Conservation (phyloP, 2,797 vertebrate species). For the Choloepus didactylus region DNA sequence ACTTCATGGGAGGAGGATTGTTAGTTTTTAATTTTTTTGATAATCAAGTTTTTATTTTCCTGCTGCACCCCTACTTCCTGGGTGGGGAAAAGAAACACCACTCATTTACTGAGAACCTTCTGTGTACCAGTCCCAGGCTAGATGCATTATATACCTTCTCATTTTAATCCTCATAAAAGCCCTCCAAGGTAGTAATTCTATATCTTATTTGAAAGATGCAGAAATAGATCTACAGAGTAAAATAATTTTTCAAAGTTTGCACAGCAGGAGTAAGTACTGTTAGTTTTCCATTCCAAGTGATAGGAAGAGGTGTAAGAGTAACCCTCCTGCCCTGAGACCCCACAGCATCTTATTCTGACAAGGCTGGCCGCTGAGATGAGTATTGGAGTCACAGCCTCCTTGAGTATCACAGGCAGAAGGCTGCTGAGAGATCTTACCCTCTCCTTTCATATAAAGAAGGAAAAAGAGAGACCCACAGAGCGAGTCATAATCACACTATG, state of each 20-base stretch:
- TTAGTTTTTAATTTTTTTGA: background rate
- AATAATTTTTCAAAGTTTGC: background rate
- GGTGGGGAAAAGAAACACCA: background rate
- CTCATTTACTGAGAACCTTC: background rate
- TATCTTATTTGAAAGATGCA: background rate
- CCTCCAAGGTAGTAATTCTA: background rate
- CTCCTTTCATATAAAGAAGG: background rate
- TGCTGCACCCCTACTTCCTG: background rate
- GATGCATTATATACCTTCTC: background rate
- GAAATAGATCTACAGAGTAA: background rate
- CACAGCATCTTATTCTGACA: background rate
- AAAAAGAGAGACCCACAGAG: background rate
- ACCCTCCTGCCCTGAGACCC: fast-evolving
- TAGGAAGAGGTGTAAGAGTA: background rate
- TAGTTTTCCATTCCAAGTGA: background rate
- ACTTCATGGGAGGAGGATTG: background rate
- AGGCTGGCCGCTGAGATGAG: too few species aligned
- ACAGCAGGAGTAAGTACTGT: background rate
- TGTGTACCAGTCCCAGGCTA: background rate
- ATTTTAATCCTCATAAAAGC: background rate
- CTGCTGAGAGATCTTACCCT: background rate
- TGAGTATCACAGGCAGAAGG: background rate
- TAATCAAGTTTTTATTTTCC: background rate
- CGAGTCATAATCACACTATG: background rate
- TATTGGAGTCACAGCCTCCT: background rate